Evolutionary conservation across 2,113 vertebrate species (phyloP).

Genomic region (Prochilodus magdalenae): DNA sequence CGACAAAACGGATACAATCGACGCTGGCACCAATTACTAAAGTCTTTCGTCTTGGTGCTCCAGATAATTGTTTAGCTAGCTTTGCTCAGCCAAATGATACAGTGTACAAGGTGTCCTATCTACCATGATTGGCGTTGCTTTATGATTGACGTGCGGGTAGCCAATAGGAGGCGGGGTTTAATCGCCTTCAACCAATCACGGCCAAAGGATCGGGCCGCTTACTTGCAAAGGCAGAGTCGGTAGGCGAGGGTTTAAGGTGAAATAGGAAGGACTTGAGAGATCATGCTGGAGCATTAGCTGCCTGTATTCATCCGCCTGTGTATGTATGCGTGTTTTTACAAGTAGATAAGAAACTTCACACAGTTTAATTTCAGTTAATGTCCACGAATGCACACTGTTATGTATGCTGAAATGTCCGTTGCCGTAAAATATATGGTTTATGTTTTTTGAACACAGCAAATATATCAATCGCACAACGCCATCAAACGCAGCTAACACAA

Average conservation of each 20-base stretch:
- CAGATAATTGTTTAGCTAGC: slow-evolving; percentile 75
- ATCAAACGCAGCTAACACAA: no score
- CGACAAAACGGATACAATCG: slow-evolving; percentile 37
- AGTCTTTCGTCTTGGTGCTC: slow-evolving; percentile 65
- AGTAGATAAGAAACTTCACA: not conserved
- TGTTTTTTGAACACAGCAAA: not conserved
- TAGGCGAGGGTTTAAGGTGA: slow-evolving; percentile 31
- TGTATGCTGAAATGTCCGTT: no score
- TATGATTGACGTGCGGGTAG: slow-evolving; percentile 61
- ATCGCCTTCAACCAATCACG: slow-evolving; percentile 63
- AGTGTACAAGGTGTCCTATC: slow-evolving; percentile 78
- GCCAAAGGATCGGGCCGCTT: not conserved
- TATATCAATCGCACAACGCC: not conserved
- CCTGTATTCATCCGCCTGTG: slow-evolving; percentile 25
- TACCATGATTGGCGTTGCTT: slow-evolving; percentile 71
- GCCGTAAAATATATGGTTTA: not conserved
- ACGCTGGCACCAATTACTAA: slow-evolving; percentile 57
- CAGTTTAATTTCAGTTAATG: not conserved
- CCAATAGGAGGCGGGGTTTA: slow-evolving; percentile 65
- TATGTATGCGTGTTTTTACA: not conserved
- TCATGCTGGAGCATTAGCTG: not conserved
- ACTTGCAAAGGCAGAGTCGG: slow-evolving; percentile 9
- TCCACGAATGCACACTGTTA: not conserved
- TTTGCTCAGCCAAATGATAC: slow-evolving; percentile 71
- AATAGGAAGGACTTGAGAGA: slow-evolving; percentile 30